These are phyloP conservation scores for Chauna torquata DNA, from an alignment of 2,113 vertebrate genomes.

Conservation along the genomic window DNA sequence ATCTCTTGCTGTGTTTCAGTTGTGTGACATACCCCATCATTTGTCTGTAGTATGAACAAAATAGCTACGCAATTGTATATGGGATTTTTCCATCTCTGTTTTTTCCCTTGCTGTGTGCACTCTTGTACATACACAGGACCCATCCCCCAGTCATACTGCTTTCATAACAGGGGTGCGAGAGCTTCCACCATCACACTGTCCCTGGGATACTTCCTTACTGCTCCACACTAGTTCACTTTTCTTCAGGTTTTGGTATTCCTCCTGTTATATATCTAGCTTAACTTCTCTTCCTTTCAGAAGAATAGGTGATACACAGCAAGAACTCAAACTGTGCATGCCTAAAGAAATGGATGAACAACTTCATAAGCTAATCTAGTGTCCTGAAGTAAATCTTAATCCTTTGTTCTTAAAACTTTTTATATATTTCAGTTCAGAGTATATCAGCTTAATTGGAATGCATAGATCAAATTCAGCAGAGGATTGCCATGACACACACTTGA, in stretches of 20 bases:
- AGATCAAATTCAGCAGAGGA: background rate
- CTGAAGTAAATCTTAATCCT: background rate
- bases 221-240: background rate
- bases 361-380: background rate
- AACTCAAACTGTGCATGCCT: background rate
- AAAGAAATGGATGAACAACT: background rate
- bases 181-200: background rate
- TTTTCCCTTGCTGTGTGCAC: background rate
- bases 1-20: background rate
- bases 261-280: background rate
- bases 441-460: background rate
- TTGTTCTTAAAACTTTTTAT: background rate
- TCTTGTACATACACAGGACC: fast-evolving
- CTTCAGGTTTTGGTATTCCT: background rate
- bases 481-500: background rate
- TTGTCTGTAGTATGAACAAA: background rate
- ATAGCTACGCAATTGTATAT: background rate
- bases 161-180: background rate
- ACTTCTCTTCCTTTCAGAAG: background rate
- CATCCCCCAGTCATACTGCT: background rate
- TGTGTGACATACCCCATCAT: background rate
- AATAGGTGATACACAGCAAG: background rate
- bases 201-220: background rate
- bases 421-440: background rate
- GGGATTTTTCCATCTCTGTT: background rate